Conservation (phyloP, 2,797 vertebrate species). For the Sarcoramphus papa region DNA sequence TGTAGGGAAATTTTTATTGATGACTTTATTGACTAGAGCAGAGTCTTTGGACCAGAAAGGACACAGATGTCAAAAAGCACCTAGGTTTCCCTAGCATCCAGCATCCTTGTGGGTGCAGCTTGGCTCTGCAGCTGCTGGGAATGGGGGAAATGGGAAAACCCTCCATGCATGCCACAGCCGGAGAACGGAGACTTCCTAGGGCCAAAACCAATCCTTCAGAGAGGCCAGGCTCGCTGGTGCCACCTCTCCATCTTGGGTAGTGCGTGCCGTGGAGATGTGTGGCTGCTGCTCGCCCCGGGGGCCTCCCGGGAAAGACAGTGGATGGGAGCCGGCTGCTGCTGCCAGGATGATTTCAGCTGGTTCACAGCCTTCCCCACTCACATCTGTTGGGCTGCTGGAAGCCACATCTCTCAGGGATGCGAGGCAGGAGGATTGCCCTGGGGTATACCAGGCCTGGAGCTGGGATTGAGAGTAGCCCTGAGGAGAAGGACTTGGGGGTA, state of each 20-base stretch:
- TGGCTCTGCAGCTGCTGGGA: not conserved
- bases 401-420: fast-evolving
- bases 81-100: not conserved
- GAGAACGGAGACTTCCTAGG: too few relatives aligned
- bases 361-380: not conserved
- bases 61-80: not conserved
- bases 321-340: not conserved
- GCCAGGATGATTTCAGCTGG: not conserved
- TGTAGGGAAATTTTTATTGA: not conserved
- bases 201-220: not conserved
- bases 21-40: not conserved
- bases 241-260: not conserved
- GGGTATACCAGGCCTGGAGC: not conserved
- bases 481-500: too few relatives aligned
- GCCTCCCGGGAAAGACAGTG: not conserved
- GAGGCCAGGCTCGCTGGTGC: not conserved
- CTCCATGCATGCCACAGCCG: too few relatives aligned
- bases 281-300: not conserved
- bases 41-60: not conserved
- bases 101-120: not conserved
- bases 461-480: not conserved
- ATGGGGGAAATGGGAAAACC: not conserved
- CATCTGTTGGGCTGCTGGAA: fast-evolving
- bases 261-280: fast-evolving
- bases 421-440: not conserved